Percentiles rank a stretch among this genome's conserved stretches.
phyloP scores from a whole-genome alignment of 35 echinoderm and acorn worm species.

The Strongylocentrotus purpuratus region DNA sequence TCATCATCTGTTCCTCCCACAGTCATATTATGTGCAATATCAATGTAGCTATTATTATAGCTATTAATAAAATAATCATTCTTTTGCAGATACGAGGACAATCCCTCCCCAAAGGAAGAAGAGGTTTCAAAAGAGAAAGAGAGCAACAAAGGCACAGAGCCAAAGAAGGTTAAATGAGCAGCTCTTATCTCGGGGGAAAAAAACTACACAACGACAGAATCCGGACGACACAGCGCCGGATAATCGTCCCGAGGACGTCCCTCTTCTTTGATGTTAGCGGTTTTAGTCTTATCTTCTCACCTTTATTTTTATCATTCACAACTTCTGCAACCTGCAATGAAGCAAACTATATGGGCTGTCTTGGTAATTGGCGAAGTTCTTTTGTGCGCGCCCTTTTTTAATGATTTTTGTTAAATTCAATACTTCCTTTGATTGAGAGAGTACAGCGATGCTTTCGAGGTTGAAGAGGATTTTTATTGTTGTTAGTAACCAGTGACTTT shows the following conservation, averaged over 20 bases:
- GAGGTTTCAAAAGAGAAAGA: slow-evolving; percentile 39
- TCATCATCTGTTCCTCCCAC: no score
- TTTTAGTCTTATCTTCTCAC: neutral
- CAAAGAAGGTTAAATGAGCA: slow-evolving; percentile 37
- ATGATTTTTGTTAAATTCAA: neutral
- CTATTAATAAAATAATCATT: neutral
- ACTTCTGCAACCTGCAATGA: neutral
- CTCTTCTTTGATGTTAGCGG: neutral
- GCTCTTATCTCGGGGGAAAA: neutral
- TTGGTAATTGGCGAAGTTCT: neutral
- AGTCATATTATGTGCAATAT: no score
- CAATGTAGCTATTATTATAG: no score
- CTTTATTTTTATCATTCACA: neutral
- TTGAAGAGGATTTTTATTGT: neutral
- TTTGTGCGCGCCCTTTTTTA: neutral
- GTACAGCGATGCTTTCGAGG: neutral
- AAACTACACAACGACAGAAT: no score
- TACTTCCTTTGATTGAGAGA: neutral
- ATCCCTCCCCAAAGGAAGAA: slow-evolving; percentile 49
- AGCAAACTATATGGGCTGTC: neutral
- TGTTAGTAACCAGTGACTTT: neutral
- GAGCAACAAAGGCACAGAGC: neutral
- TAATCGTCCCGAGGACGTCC: neutral
- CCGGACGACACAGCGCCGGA: neutral
- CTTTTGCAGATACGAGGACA: slow-evolving; percentile 70